Percentiles rank a stretch among this genome's conserved stretches.
These are phyloP conservation scores for Limnodromus scolopaceus DNA, from an alignment of 2,797 vertebrate genomes.

Conservation along the genomic window DNA sequence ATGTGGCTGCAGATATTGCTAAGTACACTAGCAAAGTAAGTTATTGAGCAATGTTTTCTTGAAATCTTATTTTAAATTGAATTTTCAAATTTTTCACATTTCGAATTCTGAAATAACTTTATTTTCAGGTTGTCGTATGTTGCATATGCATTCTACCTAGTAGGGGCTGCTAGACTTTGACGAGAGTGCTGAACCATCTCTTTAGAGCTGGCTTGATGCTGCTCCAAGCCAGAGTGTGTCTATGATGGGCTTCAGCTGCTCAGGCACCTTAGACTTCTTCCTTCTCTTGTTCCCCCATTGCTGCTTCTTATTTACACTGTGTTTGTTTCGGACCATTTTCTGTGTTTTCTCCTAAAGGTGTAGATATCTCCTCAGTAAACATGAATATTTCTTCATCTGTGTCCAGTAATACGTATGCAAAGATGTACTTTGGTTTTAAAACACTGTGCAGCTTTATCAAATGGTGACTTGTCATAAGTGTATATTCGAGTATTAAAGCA, in stretches of 20 bases:
- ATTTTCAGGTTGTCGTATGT: background rate
- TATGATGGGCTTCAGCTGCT: background rate
- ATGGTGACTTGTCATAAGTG: background rate
- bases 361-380: background rate
- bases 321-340: background rate
- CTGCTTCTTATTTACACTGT: background rate
- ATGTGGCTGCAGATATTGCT: slow-evolving; percentile 95
- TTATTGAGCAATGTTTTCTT: background rate
- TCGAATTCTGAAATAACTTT: background rate
- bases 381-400: background rate
- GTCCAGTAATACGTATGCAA: background rate
- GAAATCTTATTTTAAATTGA: background rate
- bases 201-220: background rate
- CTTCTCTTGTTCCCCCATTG: background rate
- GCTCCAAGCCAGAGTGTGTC: background rate
- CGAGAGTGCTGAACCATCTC: background rate
- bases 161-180: background rate
- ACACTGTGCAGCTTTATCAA: background rate
- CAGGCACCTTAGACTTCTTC: background rate
- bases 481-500: background rate
- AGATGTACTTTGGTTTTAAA: background rate
- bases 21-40: slow-evolving; percentile 98
- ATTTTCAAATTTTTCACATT: background rate
- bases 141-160: background rate
- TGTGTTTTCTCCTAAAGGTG: background rate